Conservation (phyloP, 2,888 invertebrate species). For the Cantharis rufa region DNA sequence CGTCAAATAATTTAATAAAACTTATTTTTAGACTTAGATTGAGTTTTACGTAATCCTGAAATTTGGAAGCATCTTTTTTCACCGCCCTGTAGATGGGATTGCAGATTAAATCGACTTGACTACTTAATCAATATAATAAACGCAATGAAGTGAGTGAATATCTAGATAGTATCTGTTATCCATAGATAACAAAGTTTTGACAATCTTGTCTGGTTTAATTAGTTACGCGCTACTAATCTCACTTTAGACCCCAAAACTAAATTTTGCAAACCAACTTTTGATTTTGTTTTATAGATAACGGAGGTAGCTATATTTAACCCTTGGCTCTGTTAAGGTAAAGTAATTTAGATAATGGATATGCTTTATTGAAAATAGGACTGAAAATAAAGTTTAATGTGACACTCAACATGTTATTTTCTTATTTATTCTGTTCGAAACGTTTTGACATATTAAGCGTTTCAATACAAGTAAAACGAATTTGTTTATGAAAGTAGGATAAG, state of each 20-base stretch:
- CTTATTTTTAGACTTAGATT: too few relatives aligned
- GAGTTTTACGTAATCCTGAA: too few relatives aligned
- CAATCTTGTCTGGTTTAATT: background rate
- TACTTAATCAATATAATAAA: background rate
- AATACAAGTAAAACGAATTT: background rate
- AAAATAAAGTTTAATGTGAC: background rate
- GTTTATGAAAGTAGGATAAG: background rate
- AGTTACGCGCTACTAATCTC: background rate
- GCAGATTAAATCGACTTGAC: background rate
- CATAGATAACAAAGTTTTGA: background rate
- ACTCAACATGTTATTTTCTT: background rate
- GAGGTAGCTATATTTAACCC: background rate
- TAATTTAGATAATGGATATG: background rate
- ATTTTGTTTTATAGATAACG: background rate
- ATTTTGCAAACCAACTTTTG: background rate
- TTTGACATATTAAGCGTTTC: background rate
- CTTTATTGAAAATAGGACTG: background rate
- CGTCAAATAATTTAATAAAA: too few relatives aligned
- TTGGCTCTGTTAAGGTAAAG: background rate
- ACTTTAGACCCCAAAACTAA: background rate
- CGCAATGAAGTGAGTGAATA: background rate
- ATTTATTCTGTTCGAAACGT: background rate
- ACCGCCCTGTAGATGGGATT: background rate
- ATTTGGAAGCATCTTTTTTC: background rate
- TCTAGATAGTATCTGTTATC: background rate